A percentile compares a stretch with the other conserved stretches of the same genome.
Conservation (phyloP, 2,113 vertebrate species). For the Butastur rufipennis region DNA sequence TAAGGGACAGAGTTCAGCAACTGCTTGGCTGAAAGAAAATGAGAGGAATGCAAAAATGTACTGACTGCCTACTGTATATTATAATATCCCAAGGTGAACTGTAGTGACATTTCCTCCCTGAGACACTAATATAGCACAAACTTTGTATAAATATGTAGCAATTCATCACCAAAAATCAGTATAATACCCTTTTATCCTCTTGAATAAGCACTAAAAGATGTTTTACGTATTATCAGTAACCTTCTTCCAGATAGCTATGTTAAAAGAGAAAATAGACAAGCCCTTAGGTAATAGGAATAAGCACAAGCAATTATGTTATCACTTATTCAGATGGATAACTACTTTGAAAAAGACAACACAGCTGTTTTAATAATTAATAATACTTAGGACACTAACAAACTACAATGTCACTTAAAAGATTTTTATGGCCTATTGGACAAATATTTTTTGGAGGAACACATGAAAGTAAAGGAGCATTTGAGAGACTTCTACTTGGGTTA, state of each 20-base stretch:
- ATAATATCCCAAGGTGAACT: not conserved
- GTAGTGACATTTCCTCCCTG: not conserved
- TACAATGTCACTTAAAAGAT: not conserved
- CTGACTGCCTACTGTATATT: not conserved
- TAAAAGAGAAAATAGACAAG: not conserved
- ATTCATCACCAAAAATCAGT: not conserved
- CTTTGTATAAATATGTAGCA: not conserved
- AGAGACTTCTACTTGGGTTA: not conserved
- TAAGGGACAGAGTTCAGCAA: not conserved
- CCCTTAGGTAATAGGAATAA: not conserved
- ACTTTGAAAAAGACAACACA: conserved; percentile 69
- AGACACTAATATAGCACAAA: not conserved
- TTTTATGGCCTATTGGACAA: not conserved
- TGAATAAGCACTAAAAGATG: not conserved
- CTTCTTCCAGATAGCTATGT: not conserved
- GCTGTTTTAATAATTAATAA: conserved; percentile 76
- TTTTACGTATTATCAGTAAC: not conserved
- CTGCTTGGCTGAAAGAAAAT: not conserved
- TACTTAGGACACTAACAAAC: conserved; percentile 46
- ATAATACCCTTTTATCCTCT: not conserved
- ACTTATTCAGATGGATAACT: conserved; percentile 81
- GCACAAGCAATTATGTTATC: conserved; percentile 70
- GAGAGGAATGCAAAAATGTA: not conserved
- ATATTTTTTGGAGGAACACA: conserved; percentile 20
- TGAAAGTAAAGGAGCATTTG: conserved; percentile 27